A percentile compares a stretch with the other conserved stretches of the same genome.
These are phyloP conservation scores for Conops quadrifasciatus DNA, from an alignment of 2,888 invertebrate genomes.

Conservation along the genomic window DNA sequence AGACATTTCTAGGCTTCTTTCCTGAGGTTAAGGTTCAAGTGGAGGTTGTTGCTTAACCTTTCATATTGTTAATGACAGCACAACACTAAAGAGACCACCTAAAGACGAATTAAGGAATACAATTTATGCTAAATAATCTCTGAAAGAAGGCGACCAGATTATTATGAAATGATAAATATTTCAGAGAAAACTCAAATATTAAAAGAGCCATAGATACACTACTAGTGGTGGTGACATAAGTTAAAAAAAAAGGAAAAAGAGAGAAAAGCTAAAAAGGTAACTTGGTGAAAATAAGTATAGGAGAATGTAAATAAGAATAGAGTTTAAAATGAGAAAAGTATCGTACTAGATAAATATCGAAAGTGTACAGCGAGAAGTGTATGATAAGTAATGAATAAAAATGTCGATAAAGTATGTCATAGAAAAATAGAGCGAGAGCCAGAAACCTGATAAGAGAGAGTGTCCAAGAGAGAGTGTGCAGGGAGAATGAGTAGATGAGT, in stretches of 20 bases:
- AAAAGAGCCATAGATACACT: conserved; percentile 1
- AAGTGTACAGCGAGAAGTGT: neutral
- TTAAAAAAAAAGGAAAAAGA: neutral
- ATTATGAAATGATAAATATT: no score
- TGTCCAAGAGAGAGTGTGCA: neutral
- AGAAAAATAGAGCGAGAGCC: neutral
- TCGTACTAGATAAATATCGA: neutral
- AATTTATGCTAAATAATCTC: no score
- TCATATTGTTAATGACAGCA: no score
- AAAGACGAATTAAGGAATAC: no score
- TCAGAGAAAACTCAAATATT: no score
- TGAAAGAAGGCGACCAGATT: no score
- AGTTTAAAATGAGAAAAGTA: no score
- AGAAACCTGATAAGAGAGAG: neutral
- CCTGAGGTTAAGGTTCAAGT: no score
- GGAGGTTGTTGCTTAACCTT: no score
- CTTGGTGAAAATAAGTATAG: neutral
- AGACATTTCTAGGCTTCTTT: no score
- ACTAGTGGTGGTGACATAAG: conserved; percentile 22
- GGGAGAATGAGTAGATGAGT: no score
- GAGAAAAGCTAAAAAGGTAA: neutral
- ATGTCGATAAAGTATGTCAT: neutral
- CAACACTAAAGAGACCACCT: no score
- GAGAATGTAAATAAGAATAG: neutral
- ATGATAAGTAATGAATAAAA: neutral